These are phyloP conservation scores for Cochlearius cochlearius DNA, from an alignment of 2,113 vertebrate species.

Conservation along the genomic window DNA sequence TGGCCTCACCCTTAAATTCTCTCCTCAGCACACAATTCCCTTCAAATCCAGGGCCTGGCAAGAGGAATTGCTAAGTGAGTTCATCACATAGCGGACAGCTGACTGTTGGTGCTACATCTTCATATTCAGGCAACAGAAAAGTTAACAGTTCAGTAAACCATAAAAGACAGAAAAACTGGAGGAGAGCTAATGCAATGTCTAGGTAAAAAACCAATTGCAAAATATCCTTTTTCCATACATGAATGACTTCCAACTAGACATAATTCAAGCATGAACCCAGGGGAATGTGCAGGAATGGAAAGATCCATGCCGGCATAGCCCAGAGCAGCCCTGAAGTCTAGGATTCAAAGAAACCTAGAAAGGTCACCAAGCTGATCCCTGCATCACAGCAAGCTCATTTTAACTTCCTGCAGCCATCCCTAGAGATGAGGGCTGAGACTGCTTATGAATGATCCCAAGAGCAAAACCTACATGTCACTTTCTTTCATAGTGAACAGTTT, in stretches of 20 bases:
- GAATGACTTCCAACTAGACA: neutral
- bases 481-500: neutral
- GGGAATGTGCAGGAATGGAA: neutral
- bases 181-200: neutral
- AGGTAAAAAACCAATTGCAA: neutral
- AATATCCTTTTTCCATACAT: neutral
- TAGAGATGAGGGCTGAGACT: neutral
- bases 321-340: neutral
- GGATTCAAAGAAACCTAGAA: neutral
- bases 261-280: neutral
- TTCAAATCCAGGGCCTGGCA: neutral
- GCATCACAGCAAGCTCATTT: neutral
- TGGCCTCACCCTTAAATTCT: neutral
- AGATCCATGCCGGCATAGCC: neutral
- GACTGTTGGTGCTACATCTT: neutral
- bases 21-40: neutral
- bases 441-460: neutral
- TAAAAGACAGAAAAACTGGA: neutral
- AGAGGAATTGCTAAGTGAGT: neutral
- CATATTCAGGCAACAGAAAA: neutral
- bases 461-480: neutral
- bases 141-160: neutral
- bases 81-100: neutral
- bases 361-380: neutral
- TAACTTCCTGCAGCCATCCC: neutral